Conservation (phyloP, 2,797 vertebrate species). For the Fistularia commersonii region DNA sequence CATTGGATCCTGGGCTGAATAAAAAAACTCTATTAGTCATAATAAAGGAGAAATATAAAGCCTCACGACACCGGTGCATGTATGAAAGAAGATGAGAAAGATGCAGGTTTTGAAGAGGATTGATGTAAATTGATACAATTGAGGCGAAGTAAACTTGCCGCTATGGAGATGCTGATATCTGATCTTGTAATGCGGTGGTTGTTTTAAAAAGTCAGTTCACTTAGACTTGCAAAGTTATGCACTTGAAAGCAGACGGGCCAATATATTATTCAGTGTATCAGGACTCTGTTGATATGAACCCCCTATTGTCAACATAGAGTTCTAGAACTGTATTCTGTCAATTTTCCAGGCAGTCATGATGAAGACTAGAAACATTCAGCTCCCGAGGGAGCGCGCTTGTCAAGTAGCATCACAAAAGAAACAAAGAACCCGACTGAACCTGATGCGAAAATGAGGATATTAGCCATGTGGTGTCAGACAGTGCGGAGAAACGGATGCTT, state of each 20-base stretch:
- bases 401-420: constrained; percentile 43
- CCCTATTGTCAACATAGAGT: constrained; percentile 4
- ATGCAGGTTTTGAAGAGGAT: too few relatives aligned
- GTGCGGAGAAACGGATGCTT: constrained; percentile 15
- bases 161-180: too few relatives aligned
- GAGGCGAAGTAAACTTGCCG: too few relatives aligned
- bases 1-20: too few relatives aligned
- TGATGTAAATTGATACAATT: too few relatives aligned
- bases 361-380: constrained; percentile 4
- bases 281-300: constrained; percentile 2
- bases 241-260: constrained; percentile 1
- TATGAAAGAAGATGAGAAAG: background rate
- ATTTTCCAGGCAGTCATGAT: constrained; percentile 6
- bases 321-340: constrained; percentile 16
- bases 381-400: constrained; percentile 22
- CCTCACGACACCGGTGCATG: background rate
- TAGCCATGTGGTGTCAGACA: constrained; percentile 9
- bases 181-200: too few relatives aligned
- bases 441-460: constrained; percentile 43
- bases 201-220: background rate
- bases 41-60: background rate
- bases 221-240: background rate
- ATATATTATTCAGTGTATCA: background rate
- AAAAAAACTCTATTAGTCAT: too few relatives aligned
- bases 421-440: constrained; percentile 39